Percentiles rank a stretch among this genome's conserved stretches.
These are phyloP conservation scores for Stenichneumon culpator DNA, from an alignment of 2,888 invertebrate species.

Conservation along the genomic window DNA sequence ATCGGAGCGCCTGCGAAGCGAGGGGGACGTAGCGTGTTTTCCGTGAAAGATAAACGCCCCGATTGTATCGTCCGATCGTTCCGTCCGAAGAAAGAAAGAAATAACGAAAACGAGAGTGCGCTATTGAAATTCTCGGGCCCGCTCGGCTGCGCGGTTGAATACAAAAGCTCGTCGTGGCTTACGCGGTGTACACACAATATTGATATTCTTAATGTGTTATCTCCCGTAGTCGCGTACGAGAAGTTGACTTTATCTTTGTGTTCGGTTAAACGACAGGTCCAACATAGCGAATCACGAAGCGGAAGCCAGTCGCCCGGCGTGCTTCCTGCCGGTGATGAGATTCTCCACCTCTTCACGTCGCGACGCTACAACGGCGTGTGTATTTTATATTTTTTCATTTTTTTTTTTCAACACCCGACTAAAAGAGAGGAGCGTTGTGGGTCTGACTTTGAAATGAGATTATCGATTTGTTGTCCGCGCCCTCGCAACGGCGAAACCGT, in stretches of 20 bases:
- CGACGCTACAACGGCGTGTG: background rate
- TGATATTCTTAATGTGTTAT: conserved; percentile 59
- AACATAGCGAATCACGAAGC: conserved; percentile 65
- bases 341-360: conserved; percentile 13
- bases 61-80: conserved; percentile 32
- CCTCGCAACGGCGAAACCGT: too few species aligned
- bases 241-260: conserved; percentile 15
- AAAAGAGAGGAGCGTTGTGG: too few species aligned
- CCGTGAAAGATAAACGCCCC: conserved; percentile 31
- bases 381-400: background rate
- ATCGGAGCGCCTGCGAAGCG: conserved; percentile 3
- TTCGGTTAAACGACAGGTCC: conserved; percentile 39
- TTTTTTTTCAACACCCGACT: too few species aligned
- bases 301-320: conserved; percentile 66
- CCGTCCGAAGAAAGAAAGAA: conserved; percentile 30
- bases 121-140: conserved; percentile 52
- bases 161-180: conserved; percentile 30
- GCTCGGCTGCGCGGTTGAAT: conserved; percentile 24
- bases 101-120: conserved; percentile 21
- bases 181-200: conserved; percentile 26
- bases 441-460: too few species aligned
- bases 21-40: background rate
- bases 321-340: conserved; percentile 63
- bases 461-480: too few species aligned
- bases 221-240: conserved; percentile 21